Percentiles rank a stretch among this genome's conserved stretches.
Conservation (phyloP, 2,113 vertebrate species). For the Paedocypris sp. region DNA sequence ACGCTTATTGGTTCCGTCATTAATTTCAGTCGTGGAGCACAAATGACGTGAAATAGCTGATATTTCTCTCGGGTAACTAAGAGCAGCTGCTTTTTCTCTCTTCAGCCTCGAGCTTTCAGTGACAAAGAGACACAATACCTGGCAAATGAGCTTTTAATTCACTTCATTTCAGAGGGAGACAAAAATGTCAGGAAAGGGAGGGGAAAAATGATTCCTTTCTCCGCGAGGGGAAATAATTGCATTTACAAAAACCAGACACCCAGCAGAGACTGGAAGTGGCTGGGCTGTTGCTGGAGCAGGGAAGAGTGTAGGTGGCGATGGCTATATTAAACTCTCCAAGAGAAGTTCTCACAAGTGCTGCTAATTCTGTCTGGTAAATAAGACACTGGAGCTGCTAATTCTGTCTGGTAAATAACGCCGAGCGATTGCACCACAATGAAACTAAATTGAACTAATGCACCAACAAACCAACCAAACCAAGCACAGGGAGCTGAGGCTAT, state of each 20-base stretch:
- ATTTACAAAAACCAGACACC: conserved; percentile 6
- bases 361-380: conserved; percentile 10
- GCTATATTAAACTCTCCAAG: not conserved
- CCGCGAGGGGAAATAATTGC: not conserved
- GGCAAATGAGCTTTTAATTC: conserved; percentile 12
- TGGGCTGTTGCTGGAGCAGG: not conserved
- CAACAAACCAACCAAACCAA: too few relatives aligned
- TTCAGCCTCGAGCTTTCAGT: not conserved
- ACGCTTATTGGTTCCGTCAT: not conserved
- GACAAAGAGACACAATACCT: conserved; percentile 15
- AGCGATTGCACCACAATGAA: not conserved
- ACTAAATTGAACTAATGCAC: too few relatives aligned
- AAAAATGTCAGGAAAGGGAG: not conserved
- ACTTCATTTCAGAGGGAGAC: not conserved
- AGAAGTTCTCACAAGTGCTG: conserved; percentile 13
- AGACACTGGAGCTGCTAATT: conserved; percentile 13
- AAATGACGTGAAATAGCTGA: not conserved
- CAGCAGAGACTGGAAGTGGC: not conserved
- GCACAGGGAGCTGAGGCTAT: too few relatives aligned
- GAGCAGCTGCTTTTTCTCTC: conserved; percentile 5
- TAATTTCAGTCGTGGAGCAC: not conserved
- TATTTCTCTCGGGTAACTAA: conserved; percentile 10
- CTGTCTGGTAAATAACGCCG: conserved; percentile 7
- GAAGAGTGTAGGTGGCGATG: not conserved
- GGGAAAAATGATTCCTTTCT: not conserved